phyloP scores from a whole-genome alignment of 2,113 vertebrate genomes.

The Oenanthe oenanthe region DNA sequence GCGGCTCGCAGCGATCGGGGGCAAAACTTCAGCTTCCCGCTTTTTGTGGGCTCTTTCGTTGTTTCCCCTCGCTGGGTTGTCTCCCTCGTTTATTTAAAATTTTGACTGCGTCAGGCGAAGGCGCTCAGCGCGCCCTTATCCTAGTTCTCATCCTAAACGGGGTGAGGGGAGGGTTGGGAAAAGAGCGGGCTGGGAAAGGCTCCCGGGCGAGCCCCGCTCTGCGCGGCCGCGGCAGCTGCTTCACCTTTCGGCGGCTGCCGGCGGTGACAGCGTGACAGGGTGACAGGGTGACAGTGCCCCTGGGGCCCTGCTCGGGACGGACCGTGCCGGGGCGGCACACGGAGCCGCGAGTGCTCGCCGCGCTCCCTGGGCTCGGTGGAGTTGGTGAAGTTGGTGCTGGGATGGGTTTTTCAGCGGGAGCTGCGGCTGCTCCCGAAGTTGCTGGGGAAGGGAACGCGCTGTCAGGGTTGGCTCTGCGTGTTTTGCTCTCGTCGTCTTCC shows the following conservation, averaged over 20 bases:
- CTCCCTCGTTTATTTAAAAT: background rate
- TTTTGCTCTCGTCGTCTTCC: background rate
- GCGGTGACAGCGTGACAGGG: too few species aligned
- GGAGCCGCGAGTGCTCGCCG: background rate
- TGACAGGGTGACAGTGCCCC: background rate
- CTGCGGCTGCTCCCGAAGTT: background rate
- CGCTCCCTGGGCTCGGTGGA: background rate
- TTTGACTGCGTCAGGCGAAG: background rate
- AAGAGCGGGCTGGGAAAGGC: background rate
- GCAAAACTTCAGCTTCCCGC: background rate
- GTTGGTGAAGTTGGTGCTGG: background rate
- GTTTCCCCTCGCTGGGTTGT: too few species aligned
- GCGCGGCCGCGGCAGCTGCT: background rate
- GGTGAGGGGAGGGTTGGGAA: too few species aligned
- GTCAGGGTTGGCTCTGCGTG: background rate
- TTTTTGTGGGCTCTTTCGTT: background rate
- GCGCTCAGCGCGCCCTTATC: background rate
- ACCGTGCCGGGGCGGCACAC: background rate
- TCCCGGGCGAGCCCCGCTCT: background rate
- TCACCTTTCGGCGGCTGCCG: accelerated
- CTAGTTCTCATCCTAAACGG: background rate
- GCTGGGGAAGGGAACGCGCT: background rate
- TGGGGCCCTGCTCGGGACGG: accelerated
- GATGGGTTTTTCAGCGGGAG: background rate
- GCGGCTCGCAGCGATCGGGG: background rate